Evolutionary conservation across 2,113 vertebrate species (phyloP), one percentile per base, ranked within the genome.

Genomic region (Leuciscus idus): DNA sequence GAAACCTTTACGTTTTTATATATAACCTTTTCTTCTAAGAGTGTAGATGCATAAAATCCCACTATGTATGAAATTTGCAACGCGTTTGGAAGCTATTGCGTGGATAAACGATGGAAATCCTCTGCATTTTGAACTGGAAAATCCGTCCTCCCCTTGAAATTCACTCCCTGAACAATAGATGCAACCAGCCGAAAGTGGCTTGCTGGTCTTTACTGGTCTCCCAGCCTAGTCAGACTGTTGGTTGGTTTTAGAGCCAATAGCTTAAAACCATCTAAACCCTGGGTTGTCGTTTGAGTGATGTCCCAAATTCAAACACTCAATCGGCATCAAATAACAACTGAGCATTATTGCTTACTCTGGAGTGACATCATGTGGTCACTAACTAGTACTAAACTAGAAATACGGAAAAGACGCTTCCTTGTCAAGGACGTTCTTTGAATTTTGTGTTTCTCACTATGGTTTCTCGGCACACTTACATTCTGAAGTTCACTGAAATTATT

Each of bases 311-410:
- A 72, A 72, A 23, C 15, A 28, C 17, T 21, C 26, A 26, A 26
- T 26, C 5, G 1, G 39, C 39, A 74, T 70, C 66, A 21, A 39
- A 39, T 75, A 13, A 26, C 21, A 23, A 1, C 55, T 62, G 21
- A 8, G 17, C n/a, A 23, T 64, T 21, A 66, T 17, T 70, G 43
- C 30, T 75, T 10, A 84, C 55, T 68, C 81, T 79, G 57, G 55
- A 74, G 81, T 23, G 87, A 84, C 87, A 86, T 81, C 87, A 73
- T 59, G 52, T 84, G 87, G 87, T 46, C 64, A 59, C 11, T 80
- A 0, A 57, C 72, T 9, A 72, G 62, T 73, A 62, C 21, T 61
- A 19, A 39, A 26, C 26, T 52, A 66, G 4, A 82, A 82, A 52
- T 11, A 9, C 26, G 26, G 48, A 30, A 17, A 10, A 28, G n/a